Conservation (phyloP, 2,113 vertebrate genomes). For the Thinocorus orbignyianus region DNA sequence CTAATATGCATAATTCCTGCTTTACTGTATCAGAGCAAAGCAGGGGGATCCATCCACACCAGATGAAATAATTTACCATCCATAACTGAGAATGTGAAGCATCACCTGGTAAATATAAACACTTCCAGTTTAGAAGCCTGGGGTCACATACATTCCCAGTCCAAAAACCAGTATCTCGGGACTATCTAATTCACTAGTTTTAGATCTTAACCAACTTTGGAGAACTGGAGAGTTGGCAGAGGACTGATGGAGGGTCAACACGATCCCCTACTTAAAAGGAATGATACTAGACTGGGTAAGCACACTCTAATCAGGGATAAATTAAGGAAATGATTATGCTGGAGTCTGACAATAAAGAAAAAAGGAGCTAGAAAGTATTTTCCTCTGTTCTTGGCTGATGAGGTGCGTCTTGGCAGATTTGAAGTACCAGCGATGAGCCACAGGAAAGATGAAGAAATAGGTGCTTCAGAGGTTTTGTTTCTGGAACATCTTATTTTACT, state of each 20-base stretch:
- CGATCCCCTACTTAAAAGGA: background rate
- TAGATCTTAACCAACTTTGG: background rate
- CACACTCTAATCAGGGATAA: background rate
- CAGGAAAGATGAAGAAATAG: background rate
- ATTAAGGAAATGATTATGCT: background rate
- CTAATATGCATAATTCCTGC: background rate
- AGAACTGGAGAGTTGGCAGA: background rate
- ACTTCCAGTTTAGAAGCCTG: background rate
- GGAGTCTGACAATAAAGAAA: background rate
- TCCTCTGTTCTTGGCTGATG: background rate
- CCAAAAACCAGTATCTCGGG: background rate
- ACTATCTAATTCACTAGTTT: background rate
- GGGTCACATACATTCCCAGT: background rate
- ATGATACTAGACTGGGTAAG: background rate
- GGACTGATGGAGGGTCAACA: background rate
- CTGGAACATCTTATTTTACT: background rate
- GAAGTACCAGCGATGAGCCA: rapidly evolving
- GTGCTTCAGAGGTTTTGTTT: background rate
- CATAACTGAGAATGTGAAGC: background rate
- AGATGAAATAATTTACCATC: background rate
- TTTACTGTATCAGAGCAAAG: background rate
- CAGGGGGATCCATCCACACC: background rate
- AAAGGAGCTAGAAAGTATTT: background rate
- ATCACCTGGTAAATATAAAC: background rate
- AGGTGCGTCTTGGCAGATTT: background rate